Percentiles rank a stretch among this genome's conserved stretches.
Evolutionary conservation across 2,113 vertebrate genomes (phyloP).

Genomic region (Bufo gargarizans): DNA sequence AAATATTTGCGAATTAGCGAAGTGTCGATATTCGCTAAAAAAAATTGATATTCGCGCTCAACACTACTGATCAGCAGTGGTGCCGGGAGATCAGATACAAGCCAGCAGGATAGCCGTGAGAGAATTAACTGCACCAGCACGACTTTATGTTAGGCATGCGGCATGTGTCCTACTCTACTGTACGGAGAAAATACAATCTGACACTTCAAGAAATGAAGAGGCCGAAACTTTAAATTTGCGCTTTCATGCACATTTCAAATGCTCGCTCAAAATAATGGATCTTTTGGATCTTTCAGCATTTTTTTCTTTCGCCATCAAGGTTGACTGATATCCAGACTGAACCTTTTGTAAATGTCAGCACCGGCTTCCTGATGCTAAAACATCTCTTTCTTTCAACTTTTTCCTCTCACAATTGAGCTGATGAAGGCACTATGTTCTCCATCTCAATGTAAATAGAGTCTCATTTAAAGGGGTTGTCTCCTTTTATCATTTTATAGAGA

Average conservation of each 20-base stretch:
- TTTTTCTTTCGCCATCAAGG: background rate
- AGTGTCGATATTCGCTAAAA: too few relatives aligned
- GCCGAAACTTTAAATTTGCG: constrained; percentile 2
- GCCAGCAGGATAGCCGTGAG: background rate
- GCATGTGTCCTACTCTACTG: background rate
- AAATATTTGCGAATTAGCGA: too few relatives aligned
- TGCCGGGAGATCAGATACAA: too few relatives aligned
- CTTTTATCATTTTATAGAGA: too few relatives aligned
- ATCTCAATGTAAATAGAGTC: background rate
- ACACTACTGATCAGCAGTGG: too few relatives aligned
- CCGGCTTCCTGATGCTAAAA: background rate
- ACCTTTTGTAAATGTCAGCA: constrained; percentile 14
- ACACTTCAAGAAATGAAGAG: constrained; percentile 1
- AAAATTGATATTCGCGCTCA: too few relatives aligned
- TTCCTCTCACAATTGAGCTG: background rate
- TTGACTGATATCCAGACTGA: constrained; percentile 14
- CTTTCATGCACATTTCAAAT: background rate
- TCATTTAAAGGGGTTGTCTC: background rate
- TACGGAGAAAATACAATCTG: background rate
- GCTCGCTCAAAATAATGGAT: constrained; percentile 2
- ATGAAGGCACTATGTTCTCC: background rate
- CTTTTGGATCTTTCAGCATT: constrained; percentile 18
- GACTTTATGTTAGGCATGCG: background rate
- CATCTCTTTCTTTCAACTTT: background rate
- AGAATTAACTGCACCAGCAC: background rate